Evolutionary conservation across 1,140 invertebrate species (phyloP), one percentile per base, ranked within the genome.

Genomic region (Littorina saxatilis): DNA sequence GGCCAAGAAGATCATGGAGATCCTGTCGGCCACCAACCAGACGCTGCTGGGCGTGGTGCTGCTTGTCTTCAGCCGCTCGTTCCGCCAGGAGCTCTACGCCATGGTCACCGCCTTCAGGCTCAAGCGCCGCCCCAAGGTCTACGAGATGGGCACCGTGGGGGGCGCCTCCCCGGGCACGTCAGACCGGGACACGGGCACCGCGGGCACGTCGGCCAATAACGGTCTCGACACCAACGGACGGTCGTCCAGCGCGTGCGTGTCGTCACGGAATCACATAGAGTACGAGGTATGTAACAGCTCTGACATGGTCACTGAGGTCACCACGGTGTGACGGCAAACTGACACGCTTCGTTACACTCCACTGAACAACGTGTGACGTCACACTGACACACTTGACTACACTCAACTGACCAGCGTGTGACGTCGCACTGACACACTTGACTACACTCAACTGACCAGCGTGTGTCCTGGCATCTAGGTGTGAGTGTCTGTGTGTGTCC

Each of bases 1-100:
- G 27, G 81, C 81, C 11, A 86, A 86, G 70, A 86, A 82, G 37
- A 83, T 86, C 61, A 86, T 81, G 20, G 82, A 84, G 50, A 61
- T 82, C 15, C 77, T 86, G 15, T 82, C 84, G 13, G 66, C 55
- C 27, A 37, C 79, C 23, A 86, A 83, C 75, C 73, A 80, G 37
- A 73, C 78, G 20, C 35, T 82, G 35, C 58, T 86, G 50, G 82
- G 82, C 58, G 50, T 76, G 35, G 61, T 82, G 15, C 76, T 86
- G 20, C 39, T 86, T 27, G n/a, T 78, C n/a, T 86, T 79, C 78
- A 83, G 80, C 20, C n/a, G n/a, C 23, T 63, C 80, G 11, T 83
- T 83, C 40, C 50, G 82, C 7, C 32, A 68, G n/a, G 84, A 86
- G 58, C 43, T 82, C 1, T 68, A 35, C 4, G n/a, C 32, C 7